Conservation (phyloP, 2,797 vertebrate species). For the Sebastes diaconus region DNA sequence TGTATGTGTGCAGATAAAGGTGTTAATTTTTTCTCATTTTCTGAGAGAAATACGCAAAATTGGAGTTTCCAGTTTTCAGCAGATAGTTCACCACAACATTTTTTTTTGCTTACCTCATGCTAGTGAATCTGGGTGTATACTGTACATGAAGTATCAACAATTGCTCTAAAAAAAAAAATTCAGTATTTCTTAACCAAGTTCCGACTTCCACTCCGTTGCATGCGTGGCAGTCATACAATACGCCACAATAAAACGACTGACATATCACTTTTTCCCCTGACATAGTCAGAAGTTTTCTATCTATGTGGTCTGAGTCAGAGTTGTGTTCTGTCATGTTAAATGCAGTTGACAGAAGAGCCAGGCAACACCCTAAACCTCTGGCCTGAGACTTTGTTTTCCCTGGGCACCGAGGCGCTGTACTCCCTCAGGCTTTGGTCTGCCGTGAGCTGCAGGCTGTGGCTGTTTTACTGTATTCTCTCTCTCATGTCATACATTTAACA, state of each 20-base stretch:
- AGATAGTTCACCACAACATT: neutral
- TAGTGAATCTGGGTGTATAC: neutral
- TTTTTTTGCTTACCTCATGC: neutral
- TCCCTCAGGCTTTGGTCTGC: conserved; percentile 58
- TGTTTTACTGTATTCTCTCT: conserved; percentile 35
- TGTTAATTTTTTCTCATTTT: neutral
- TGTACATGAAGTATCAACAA: neutral
- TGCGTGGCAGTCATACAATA: conserved; percentile 60
- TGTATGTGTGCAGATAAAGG: neutral
- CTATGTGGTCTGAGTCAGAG: conserved; percentile 71
- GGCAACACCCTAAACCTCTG: conserved; percentile 84
- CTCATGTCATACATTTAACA: conserved; percentile 51
- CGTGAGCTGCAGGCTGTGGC: conserved; percentile 42
- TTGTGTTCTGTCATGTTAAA: conserved; percentile 83
- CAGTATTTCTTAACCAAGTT: conserved; percentile 15
- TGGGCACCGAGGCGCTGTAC: conserved; percentile 59
- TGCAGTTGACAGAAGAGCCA: conserved; percentile 79
- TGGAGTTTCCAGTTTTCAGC: neutral
- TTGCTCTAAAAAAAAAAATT: conserved; percentile 8
- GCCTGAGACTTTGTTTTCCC: conserved; percentile 77
- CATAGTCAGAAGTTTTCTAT: conserved; percentile 74
- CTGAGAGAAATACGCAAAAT: neutral
- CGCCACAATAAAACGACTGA: conserved; percentile 69
- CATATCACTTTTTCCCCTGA: conserved; percentile 77
- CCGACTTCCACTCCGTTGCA: conserved; percentile 39